phyloP scores from a whole-genome alignment of 2,888 invertebrate species.

The Nowickia ferox region DNA sequence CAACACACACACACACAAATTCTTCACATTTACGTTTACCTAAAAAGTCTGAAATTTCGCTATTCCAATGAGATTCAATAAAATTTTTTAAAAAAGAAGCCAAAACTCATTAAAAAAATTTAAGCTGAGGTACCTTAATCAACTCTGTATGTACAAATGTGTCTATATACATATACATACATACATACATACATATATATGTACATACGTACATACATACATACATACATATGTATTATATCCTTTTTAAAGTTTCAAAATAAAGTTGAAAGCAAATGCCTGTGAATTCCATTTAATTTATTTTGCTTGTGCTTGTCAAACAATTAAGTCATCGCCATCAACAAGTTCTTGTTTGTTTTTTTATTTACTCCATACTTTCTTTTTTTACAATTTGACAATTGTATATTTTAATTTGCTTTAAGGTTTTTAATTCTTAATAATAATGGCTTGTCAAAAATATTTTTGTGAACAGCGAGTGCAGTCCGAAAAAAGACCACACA shows the following conservation, averaged over 20 bases:
- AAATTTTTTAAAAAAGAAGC: too few relatives aligned
- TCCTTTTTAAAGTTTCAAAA: constrained; percentile 18
- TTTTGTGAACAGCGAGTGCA: not conserved
- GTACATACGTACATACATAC: not conserved
- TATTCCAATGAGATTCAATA: too few relatives aligned
- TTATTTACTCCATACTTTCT: not conserved
- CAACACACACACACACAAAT: too few relatives aligned
- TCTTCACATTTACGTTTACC: too few relatives aligned
- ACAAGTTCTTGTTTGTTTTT: not conserved
- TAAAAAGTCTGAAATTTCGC: too few relatives aligned
- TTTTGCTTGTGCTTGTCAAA: constrained; percentile 29
- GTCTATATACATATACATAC: not conserved
- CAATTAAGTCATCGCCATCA: constrained; percentile 19
- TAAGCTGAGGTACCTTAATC: too few relatives aligned
- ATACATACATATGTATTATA: not conserved
- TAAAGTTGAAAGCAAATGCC: constrained; percentile 11
- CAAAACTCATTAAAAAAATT: too few relatives aligned
- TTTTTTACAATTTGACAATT: constrained; percentile 5
- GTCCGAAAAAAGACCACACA: constrained; percentile 40
- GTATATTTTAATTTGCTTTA: constrained; percentile 19
- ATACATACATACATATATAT: not conserved
- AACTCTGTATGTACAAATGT: too few relatives aligned
- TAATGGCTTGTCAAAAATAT: constrained; percentile 25
- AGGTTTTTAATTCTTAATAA: not conserved
- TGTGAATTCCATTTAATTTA: constrained; percentile 32